Evolutionary conservation across 1,140 invertebrate genomes (phyloP).

Genomic region (Lepidostoma basale): DNA sequence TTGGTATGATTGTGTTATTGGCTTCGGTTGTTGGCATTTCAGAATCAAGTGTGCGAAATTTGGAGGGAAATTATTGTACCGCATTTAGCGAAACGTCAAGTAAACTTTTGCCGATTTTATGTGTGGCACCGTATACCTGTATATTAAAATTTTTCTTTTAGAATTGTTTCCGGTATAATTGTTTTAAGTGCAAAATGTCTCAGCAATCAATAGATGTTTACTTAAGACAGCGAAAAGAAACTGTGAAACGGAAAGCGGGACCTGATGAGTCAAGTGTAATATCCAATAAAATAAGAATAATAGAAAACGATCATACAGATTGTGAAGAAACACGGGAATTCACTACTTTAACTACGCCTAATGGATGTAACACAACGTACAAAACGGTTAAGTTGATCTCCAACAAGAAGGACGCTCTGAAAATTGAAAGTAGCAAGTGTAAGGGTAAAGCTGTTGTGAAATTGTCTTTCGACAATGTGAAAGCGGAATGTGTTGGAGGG

Average conservation of each 20-base stretch:
- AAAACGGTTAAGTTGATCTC: conserved; percentile 32
- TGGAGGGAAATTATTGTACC: conserved; percentile 13
- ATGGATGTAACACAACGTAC: conserved; percentile 1
- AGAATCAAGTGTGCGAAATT: conserved; percentile 1
- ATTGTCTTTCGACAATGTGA: conserved; percentile 42
- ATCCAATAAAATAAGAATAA: conserved; percentile 65
- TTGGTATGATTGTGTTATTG: neutral
- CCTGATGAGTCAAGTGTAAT: conserved; percentile 66
- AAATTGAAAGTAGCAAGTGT: conserved; percentile 47
- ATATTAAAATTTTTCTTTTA: neutral
- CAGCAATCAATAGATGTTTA: conserved; percentile 72
- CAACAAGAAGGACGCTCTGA: conserved; percentile 42
- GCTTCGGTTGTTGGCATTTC: neutral
- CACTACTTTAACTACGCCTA: conserved; percentile 14
- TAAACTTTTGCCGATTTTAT: too few relatives aligned
- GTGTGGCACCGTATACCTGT: too few relatives aligned
- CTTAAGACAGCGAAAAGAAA: conserved; percentile 67
- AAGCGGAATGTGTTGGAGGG: neutral
- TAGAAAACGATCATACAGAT: too few relatives aligned
- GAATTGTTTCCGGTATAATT: neutral
- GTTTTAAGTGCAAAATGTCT: conserved; percentile 60
- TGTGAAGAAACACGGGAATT: neutral
- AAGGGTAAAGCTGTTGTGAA: conserved; percentile 53
- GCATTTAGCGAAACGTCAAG: neutral
- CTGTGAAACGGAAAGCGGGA: conserved; percentile 62